Base-by-base conservation (phyloP, 2,113 vertebrate genomes). In the Zosterops lateralis region DNA sequence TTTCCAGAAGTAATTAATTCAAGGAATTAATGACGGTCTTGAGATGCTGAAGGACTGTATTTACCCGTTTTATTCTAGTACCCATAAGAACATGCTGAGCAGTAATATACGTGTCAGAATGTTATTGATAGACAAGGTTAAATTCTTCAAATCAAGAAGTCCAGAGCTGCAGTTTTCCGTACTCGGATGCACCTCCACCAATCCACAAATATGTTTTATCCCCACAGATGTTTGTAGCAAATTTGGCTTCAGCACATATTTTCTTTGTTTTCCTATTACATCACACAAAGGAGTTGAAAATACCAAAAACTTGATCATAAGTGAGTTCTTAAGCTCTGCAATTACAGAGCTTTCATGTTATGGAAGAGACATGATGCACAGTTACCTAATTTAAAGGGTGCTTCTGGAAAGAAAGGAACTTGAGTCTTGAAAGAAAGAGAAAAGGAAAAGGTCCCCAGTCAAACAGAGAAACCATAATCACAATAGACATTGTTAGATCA, bases 91-190 rank as follows among this genome's bases (percentile, higher is more conserved):
- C 14, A 40, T 0, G 29, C 31, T 57, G 6, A 17, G 31, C 44
- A 25, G 38, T 58, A 22, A 48, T 17, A 4, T 3, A 42, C 8
- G 2, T 14, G 5, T 21, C 21, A 58, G 26, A 25, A 45, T 0
- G 0, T 24, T 24, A 17, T 1, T 8, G 14, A 38, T 10, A 48
- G 22, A 2, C 7, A 36, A 50, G 42, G 51, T 56, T 45, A 50
- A 61, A 51, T 22, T 65, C 32, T 32, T 32, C 48, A 53, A 32
- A 72, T 38, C 28, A 45, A 38, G 60, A 84, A 65, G 75, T 40
- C 14, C 3, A 20, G 44, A 87, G 21, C 0, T 73, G 56, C 36
- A 12, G 36, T 50, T 73, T 87, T 65, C 45, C 22, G 5, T 16
- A n/a, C 21, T 6, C 21, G 54, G 36, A 57, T 14, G 50, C 7